Base-by-base conservation (phyloP, 2,888 invertebrate species). In the Heliconius aoede region DNA sequence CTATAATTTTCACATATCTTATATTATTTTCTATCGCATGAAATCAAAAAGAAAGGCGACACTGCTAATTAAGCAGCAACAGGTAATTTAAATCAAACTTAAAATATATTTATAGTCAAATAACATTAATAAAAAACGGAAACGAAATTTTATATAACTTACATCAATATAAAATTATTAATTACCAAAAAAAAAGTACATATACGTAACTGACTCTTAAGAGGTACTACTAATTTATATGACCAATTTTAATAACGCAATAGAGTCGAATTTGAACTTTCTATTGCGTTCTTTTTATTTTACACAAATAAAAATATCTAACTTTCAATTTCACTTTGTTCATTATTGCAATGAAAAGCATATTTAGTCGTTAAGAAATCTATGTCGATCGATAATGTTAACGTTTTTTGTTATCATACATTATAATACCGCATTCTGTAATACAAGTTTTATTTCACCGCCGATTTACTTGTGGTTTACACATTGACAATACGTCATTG, bases 201-300 rank as follows among this genome's bases (percentile, higher is more conserved):
- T 60, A 65, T 65, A 65, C 68, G 68, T 60, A 32, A 61, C 46
- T 40, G 21, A 75, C 61, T 40, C 11, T 46, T n/a, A n/a, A n/a
- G n/a, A 30, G 30, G 32, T 64, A 15, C 30, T 26, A 46, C 28
- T 58, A 68, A 76, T 76, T 68, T 61, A 51, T 46, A 68, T 68
- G 28, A 68, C 46, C 51, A 68, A 68, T 67, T 73, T 30, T 72
- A 73, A 61, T 72, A 68, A 76, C 32, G 67, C 68, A 62, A 69
- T 69, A 26, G 61, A 73, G 32, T 68, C 36, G 26, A 73, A 60
- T 68, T 76, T 32, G 32, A 68, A 76, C 73, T 76, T 76, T 72
- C 76, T 55, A 76, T 61, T 55, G 40, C 55, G 21, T 55, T 72
- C n/a, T 71, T 65, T 65, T 65, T 65, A 36, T 65, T 55, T 69